phyloP scores from a whole-genome alignment of 53 echinoderm and acorn worm genomes.

The Apostichopus leukothele region DNA sequence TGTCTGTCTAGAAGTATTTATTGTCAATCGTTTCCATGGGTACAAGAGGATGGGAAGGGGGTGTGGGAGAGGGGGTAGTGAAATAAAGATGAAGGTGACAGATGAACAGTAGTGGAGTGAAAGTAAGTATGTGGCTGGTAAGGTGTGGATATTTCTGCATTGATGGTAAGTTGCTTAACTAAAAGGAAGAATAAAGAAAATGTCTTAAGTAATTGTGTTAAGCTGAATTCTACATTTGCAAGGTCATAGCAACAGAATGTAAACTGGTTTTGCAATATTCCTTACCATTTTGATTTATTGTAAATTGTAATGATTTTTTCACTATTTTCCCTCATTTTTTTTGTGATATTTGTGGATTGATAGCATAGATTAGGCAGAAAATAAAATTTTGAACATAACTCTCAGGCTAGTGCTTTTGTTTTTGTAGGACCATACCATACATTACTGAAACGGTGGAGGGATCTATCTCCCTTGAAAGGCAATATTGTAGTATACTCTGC shows the following conservation, averaged over 20 bases:
- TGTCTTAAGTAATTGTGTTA: not conserved
- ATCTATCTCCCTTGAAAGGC: too few species aligned
- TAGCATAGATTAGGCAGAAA: constrained; percentile 42
- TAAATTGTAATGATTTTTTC: constrained; percentile 38
- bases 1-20: too few species aligned
- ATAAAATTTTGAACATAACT: constrained; percentile 25
- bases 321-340: constrained; percentile 13
- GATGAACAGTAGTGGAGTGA: too few species aligned
- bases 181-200: too few species aligned
- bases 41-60: not conserved
- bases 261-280: not conserved
- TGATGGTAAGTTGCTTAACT: too few species aligned
- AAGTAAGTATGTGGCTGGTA: too few species aligned
- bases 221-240: not conserved
- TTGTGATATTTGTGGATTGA: constrained; percentile 46
- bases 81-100: not conserved
- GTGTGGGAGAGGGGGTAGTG: not conserved
- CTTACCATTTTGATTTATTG: constrained; percentile 16
- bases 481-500: too few species aligned
- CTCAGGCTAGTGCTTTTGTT: not conserved
- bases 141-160: too few species aligned
- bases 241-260: not conserved
- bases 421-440: not conserved
- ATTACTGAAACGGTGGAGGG: too few species aligned
- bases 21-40: too few species aligned